These are phyloP conservation scores for Phainopepla nitens DNA, from an alignment of 2,113 vertebrate genomes.

Conservation along the genomic window DNA sequence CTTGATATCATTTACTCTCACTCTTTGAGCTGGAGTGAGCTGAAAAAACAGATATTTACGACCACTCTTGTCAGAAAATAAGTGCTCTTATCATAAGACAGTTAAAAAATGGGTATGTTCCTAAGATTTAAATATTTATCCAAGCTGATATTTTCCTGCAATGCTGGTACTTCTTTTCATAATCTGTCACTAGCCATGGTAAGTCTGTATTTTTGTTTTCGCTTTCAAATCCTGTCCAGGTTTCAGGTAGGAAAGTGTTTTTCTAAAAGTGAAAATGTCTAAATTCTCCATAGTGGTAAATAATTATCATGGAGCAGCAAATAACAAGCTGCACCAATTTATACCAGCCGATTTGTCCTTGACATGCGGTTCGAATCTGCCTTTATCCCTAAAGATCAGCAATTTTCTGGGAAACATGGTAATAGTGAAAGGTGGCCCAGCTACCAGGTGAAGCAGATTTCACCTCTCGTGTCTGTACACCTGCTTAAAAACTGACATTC, in stretches of 20 bases:
- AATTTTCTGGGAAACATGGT: too few relatives aligned
- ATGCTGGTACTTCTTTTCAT: not conserved
- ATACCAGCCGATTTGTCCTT: too few relatives aligned
- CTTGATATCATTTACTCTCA: not conserved
- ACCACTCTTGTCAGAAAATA: not conserved
- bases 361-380: too few relatives aligned
- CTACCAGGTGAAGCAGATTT: not conserved
- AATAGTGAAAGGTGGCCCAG: not conserved
- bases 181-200: not conserved
- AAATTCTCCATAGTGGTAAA: too few relatives aligned
- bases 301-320: too few relatives aligned
- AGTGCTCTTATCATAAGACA: not conserved
- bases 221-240: not conserved
- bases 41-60: not conserved
- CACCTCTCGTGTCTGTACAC: not conserved
- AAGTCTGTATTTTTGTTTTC: not conserved
- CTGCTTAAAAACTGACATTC: not conserved
- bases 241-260: not conserved
- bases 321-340: too few relatives aligned
- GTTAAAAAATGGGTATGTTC: not conserved
- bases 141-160: not conserved
- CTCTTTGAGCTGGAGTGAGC: not conserved
- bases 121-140: not conserved
- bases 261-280: too few relatives aligned
- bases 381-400: too few relatives aligned